Evolutionary conservation across 2,888 invertebrate genomes (phyloP).

Genomic region (Lochmaea capreae): DNA sequence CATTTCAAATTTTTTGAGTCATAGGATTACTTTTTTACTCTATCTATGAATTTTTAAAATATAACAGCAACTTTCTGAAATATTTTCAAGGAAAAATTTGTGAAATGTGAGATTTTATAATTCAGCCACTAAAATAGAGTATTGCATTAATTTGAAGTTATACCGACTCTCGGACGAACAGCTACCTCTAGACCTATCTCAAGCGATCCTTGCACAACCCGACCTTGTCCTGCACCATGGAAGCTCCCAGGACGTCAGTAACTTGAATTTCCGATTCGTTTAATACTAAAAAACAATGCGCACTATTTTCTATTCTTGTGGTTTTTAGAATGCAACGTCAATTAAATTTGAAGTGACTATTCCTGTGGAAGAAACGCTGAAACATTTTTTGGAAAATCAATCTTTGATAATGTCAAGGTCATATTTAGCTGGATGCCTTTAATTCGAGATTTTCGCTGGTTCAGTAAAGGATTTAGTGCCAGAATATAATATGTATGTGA

Average conservation of each 20-base stretch:
- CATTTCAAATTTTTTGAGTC: too few relatives aligned
- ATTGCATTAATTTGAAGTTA: background rate
- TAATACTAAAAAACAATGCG: background rate
- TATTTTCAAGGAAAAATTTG: too few relatives aligned
- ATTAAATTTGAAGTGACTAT: background rate
- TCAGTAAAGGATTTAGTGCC: background rate
- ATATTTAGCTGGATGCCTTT: background rate
- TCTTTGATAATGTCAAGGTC: background rate
- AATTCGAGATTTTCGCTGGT: background rate
- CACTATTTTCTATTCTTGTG: background rate
- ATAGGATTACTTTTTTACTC: too few relatives aligned
- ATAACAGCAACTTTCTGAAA: too few relatives aligned
- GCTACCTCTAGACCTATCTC: background rate
- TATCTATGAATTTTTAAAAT: too few relatives aligned
- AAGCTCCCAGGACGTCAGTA: background rate
- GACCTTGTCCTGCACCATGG: background rate
- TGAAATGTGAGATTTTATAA: too few relatives aligned
- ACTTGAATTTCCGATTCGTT: background rate
- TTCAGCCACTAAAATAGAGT: too few relatives aligned
- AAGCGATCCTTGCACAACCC: too few relatives aligned
- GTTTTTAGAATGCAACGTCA: background rate
- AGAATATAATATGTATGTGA: background rate
- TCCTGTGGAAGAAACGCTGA: background rate
- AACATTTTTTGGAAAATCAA: background rate
- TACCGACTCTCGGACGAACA: background rate